A percentile compares a stretch with the other conserved stretches of the same genome.
Conservation (phyloP, 2,888 invertebrate genomes). For the Epinotia demarniana region DNA sequence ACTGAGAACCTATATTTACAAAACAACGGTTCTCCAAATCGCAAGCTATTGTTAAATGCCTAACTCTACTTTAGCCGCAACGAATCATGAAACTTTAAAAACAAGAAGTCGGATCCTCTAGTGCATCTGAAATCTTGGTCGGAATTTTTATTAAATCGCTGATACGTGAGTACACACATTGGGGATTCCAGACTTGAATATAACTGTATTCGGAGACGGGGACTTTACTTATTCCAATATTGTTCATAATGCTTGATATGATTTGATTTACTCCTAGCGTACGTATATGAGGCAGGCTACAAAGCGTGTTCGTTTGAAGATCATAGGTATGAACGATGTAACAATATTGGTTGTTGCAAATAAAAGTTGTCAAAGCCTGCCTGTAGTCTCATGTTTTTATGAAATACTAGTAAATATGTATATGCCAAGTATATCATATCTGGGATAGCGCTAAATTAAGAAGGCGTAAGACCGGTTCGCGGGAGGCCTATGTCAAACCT, state of each 20-base stretch:
- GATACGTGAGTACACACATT: slow-evolving; percentile 66
- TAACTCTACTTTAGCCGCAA: too few relatives aligned
- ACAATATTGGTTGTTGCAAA: too few relatives aligned
- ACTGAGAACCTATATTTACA: too few relatives aligned
- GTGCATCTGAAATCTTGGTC: slow-evolving; percentile 59
- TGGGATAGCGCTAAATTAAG: too few relatives aligned
- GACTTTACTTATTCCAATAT: slow-evolving; percentile 58
- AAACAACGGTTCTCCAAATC: too few relatives aligned
- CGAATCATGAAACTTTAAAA: slow-evolving; percentile 36
- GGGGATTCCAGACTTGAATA: slow-evolving; percentile 70
- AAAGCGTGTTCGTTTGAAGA: slow-evolving; percentile 5
- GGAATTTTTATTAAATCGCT: slow-evolving; percentile 75
- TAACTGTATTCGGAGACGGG: slow-evolving; percentile 59
- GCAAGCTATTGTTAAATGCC: too few relatives aligned
- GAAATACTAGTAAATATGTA: too few relatives aligned
- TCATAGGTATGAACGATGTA: not conserved
- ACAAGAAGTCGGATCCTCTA: slow-evolving; percentile 50
- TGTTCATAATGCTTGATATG: slow-evolving; percentile 59
- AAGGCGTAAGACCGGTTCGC: too few relatives aligned
- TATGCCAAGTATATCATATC: too few relatives aligned
- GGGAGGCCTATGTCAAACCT: too few relatives aligned
- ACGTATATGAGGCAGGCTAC: slow-evolving; percentile 7
- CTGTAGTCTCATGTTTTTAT: too few relatives aligned
- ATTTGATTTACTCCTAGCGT: slow-evolving; percentile 54
- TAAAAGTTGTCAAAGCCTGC: too few relatives aligned